Conservation (phyloP, 92 coral and sea anemone species). For the Actinostola sp. region DNA sequence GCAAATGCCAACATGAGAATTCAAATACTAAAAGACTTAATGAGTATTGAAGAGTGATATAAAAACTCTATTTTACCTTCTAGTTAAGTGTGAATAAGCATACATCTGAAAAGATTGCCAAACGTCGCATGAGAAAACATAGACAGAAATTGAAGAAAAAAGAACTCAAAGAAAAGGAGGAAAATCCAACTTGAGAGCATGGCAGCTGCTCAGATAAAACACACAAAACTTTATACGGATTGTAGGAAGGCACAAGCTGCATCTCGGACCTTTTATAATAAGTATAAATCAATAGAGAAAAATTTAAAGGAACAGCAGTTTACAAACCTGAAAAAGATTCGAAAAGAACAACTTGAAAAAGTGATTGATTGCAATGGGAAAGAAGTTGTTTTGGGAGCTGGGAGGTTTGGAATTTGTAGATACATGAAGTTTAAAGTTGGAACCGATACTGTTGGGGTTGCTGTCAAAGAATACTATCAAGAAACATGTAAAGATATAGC, state of each 20-base stretch:
- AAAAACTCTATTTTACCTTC: too few species aligned
- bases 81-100: too few species aligned
- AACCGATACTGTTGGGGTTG: conserved; percentile 16
- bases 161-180: not conserved
- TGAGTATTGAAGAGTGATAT: too few species aligned
- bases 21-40: too few species aligned
- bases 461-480: conserved; percentile 20
- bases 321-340: conserved; percentile 4
- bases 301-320: not conserved
- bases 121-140: too few species aligned
- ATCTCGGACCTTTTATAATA: conserved; percentile 15
- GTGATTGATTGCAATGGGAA: conserved; percentile 7
- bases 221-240: conserved; percentile 7
- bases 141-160: conserved; percentile 5
- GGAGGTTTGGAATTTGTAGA: conserved; percentile 20
- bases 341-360: conserved; percentile 21
- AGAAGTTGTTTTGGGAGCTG: conserved; percentile 11
- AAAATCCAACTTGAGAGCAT: conserved; percentile 4
- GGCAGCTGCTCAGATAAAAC: conserved; percentile 3
- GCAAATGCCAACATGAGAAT: too few species aligned
- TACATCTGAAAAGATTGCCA: too few species aligned
- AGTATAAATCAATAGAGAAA: conserved; percentile 15
- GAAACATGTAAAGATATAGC: conserved; percentile 3
- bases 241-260: conserved; percentile 4
- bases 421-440: conserved; percentile 17